Conservation (phyloP, 2,888 invertebrate genomes). For the Minunthozetes semirufus region DNA sequence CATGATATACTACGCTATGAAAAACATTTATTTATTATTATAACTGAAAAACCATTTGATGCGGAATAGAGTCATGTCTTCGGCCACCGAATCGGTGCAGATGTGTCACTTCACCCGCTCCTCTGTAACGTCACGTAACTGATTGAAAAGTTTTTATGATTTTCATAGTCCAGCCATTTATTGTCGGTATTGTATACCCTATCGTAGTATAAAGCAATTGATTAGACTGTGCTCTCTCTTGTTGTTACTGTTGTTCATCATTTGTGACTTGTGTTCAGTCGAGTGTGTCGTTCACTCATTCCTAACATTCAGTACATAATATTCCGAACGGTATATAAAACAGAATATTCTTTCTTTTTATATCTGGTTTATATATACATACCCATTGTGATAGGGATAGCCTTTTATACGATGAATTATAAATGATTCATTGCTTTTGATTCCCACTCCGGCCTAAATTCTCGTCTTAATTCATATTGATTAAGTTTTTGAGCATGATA, state of each 20-base stretch:
- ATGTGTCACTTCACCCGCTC: constrained; percentile 7
- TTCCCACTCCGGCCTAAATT: too few relatives aligned
- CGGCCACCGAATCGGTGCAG: background rate
- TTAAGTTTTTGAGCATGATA: too few relatives aligned
- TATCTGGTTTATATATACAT: too few relatives aligned
- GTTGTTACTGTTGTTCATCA: background rate
- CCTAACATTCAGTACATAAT: background rate
- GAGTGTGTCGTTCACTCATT: constrained; percentile 16
- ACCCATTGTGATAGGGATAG: too few relatives aligned
- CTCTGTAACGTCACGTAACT: background rate
- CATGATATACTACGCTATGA: background rate
- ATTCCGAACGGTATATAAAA: too few relatives aligned
- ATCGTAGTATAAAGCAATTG: background rate
- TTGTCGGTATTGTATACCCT: background rate
- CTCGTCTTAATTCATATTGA: too few relatives aligned
- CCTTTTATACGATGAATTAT: too few relatives aligned
- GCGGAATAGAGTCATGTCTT: constrained; percentile 26
- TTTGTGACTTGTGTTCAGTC: constrained; percentile 28
- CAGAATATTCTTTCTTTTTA: too few relatives aligned
- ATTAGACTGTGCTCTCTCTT: background rate
- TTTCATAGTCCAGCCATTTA: background rate
- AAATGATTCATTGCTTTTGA: too few relatives aligned
- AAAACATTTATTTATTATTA: background rate
- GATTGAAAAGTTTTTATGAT: background rate
- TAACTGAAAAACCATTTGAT: constrained; percentile 15